These are phyloP conservation scores for Agapornis canus DNA, from an alignment of 2,797 vertebrate genomes.

Conservation along the genomic window DNA sequence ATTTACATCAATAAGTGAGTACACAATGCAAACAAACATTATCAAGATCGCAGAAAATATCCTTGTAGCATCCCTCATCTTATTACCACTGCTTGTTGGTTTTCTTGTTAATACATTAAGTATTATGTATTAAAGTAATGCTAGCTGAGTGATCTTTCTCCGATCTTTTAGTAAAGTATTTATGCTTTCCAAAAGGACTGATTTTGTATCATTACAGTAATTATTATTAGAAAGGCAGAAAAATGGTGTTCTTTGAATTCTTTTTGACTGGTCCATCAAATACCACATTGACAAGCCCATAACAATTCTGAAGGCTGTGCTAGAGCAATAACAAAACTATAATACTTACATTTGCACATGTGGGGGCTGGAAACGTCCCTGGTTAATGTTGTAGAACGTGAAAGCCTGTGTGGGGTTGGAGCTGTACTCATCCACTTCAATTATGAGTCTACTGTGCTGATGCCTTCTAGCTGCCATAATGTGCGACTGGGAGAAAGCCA, in stretches of 20 bases:
- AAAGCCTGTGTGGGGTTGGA: conserved; percentile 97
- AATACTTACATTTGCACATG: conserved; percentile 96
- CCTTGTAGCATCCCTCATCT: background rate
- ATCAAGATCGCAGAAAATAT: background rate
- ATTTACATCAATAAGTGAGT: background rate
- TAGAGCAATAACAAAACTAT: background rate
- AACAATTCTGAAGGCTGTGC: conserved; percentile 29
- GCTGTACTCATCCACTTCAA: conserved; percentile 97
- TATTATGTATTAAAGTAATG: background rate
- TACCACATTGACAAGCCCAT: background rate
- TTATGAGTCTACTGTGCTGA: conserved; percentile 82
- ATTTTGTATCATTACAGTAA: background rate
- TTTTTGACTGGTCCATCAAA: conserved; percentile 19
- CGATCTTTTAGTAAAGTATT: background rate
- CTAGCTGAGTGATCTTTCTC: background rate
- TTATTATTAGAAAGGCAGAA: conserved; percentile 14
- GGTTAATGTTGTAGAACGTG: conserved; percentile 99
- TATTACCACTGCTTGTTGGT: background rate
- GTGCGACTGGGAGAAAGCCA: conserved; percentile 95
- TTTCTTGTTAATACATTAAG: background rate
- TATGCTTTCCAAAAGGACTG: background rate
- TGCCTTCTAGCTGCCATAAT: conserved; percentile 91
- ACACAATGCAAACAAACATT: conserved; percentile 22
- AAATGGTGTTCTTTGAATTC: background rate
- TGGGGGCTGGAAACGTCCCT: conserved; percentile 96